Percentiles rank a stretch among this genome's conserved stretches.
Evolutionary conservation across 1,140 invertebrate genomes (phyloP).

Genomic region (Sipha flava): DNA sequence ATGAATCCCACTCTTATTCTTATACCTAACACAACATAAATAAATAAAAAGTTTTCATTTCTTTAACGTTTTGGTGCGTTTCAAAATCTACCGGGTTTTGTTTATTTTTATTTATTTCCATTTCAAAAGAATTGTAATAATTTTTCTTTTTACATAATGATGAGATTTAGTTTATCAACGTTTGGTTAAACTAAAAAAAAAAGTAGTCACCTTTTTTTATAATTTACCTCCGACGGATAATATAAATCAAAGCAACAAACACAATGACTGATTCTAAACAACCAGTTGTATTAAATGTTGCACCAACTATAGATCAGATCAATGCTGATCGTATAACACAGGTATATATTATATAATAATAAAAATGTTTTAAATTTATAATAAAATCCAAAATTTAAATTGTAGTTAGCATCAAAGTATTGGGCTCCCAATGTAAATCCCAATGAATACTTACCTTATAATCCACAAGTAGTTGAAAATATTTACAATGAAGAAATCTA

Average conservation of each 20-base stretch:
- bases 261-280: slow-evolving; percentile 6
- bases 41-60: no score
- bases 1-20: no score
- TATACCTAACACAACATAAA: no score
- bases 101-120: background rate
- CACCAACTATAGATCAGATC: slow-evolving; percentile 73
- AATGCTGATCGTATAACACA: slow-evolving; percentile 71
- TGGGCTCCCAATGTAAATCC: slow-evolving; percentile 70
- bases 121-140: no score
- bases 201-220: background rate
- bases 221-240: background rate
- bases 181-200: background rate
- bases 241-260: background rate
- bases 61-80: background rate
- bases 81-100: background rate
- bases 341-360: slow-evolving; percentile 46
- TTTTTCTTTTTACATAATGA: background rate
- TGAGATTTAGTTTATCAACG: background rate
- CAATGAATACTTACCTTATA: slow-evolving; percentile 58
- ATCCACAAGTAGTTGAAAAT: slow-evolving; percentile 65
- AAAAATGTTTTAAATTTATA: background rate
- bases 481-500: slow-evolving; percentile 74
- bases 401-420: slow-evolving; percentile 72
- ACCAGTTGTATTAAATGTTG: slow-evolving; percentile 33
- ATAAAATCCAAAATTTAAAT: slow-evolving; percentile 37